phyloP scores from a whole-genome alignment of 2,113 vertebrate genomes.

The Charadrius vociferus region DNA sequence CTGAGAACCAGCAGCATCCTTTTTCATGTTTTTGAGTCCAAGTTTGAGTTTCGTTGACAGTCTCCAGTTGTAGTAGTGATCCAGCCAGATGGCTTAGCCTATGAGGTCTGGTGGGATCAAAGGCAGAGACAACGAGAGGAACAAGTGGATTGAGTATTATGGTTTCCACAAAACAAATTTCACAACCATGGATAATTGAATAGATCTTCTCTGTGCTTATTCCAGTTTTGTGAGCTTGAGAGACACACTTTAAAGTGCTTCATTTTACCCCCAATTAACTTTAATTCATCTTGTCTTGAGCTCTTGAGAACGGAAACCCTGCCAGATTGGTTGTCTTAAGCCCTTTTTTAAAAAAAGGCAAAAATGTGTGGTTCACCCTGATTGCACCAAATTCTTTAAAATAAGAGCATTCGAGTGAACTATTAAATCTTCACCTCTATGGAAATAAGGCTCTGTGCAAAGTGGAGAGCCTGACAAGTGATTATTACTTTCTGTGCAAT shows the following conservation, averaged over 20 bases:
- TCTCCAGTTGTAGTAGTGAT: not conserved
- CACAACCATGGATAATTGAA: slow-evolving; percentile 11
- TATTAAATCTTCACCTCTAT: slow-evolving; percentile 57
- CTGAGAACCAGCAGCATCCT: not conserved
- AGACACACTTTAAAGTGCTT: slow-evolving; percentile 28
- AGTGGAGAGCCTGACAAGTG: slow-evolving; percentile 59
- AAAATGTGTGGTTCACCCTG: slow-evolving; percentile 25
- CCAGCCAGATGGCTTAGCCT: not conserved
- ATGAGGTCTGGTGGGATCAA: not conserved
- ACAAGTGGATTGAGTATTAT: not conserved
- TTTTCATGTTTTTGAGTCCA: not conserved
- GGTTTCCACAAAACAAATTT: slow-evolving; percentile 47
- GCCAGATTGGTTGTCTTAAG: slow-evolving; percentile 32
- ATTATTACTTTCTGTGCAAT: slow-evolving; percentile 45
- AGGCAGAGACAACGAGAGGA: not conserved
- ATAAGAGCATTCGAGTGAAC: slow-evolving; percentile 44
- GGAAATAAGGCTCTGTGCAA: slow-evolving; percentile 53
- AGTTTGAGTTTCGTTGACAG: not conserved
- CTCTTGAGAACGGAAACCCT: slow-evolving; percentile 6
- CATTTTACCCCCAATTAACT: slow-evolving; percentile 63
- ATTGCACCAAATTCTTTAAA: slow-evolving; percentile 55
- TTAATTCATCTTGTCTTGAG: slow-evolving; percentile 42
- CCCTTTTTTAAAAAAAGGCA: not conserved
- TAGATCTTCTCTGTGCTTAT: slow-evolving; percentile 29
- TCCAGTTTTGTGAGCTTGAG: slow-evolving; percentile 20